Evolutionary conservation across 2,113 vertebrate species (phyloP).

Genomic region (Clarias magur): DNA sequence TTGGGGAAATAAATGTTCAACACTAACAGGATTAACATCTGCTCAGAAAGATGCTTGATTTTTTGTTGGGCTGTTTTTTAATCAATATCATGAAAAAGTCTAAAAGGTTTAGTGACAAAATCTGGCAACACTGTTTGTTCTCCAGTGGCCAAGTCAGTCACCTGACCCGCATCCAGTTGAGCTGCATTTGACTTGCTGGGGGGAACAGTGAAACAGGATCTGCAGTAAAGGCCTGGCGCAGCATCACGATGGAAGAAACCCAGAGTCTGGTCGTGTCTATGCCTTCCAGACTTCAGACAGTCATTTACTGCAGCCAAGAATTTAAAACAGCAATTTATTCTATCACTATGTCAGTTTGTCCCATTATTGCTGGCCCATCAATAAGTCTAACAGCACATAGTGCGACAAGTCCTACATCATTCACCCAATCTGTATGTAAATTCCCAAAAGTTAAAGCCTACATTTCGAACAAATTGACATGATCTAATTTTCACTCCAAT

Average conservation of each 20-base stretch:
- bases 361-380: neutral
- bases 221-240: neutral
- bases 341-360: neutral
- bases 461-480: neutral
- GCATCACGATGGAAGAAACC: neutral
- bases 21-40: neutral
- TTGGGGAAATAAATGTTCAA: neutral
- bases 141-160: neutral
- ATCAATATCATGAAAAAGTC: neutral
- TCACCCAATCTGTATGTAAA: neutral
- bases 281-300: neutral
- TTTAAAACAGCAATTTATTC: neutral
- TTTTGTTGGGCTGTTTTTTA: neutral
- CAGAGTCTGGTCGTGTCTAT: neutral
- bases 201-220: neutral
- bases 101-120: neutral
- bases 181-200: neutral
- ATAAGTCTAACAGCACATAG: neutral
- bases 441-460: neutral
- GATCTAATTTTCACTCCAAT: neutral
- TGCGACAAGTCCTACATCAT: neutral
- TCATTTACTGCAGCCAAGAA: neutral
- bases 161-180: neutral
- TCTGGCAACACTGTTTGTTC: neutral
- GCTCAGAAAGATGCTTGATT: neutral